Conservation (phyloP, 2,888 invertebrate genomes). For the Cryptocephalus primarius region DNA sequence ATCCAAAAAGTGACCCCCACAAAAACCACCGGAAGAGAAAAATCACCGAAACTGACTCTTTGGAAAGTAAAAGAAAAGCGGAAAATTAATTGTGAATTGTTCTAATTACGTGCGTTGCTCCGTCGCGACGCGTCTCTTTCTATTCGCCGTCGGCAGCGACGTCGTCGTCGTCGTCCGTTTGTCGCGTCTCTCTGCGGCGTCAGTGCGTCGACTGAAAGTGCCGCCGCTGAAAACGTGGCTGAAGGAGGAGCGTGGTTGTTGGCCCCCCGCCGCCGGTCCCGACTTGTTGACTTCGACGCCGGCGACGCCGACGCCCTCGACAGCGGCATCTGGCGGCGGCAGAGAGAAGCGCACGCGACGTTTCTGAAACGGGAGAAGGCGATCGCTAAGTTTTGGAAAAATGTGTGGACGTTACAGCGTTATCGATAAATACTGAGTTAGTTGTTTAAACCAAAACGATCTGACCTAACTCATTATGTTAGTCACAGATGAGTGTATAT, state of each 20-base stretch:
- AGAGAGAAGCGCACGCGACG: conserved; percentile 31
- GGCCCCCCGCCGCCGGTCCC: conserved; percentile 7
- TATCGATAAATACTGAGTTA: too few species aligned
- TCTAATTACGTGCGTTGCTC: not conserved
- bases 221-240: not conserved
- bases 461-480: too few species aligned
- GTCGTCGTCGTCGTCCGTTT: not conserved
- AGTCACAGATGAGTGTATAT: too few species aligned
- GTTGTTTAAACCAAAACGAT: too few species aligned
- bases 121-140: not conserved
- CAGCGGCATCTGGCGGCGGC: conserved; percentile 25
- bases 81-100: too few species aligned
- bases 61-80: too few species aligned
- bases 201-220: not conserved
- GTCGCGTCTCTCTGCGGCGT: conserved; percentile 10
- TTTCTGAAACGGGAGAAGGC: conserved; percentile 18
- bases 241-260: conserved; percentile 1
- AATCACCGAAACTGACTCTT: too few species aligned
- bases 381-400: too few species aligned
- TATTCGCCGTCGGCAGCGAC: not conserved
- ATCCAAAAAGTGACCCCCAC: too few species aligned
- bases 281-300: conserved; percentile 4
- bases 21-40: too few species aligned
- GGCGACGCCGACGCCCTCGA: conserved; percentile 12
- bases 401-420: too few species aligned